These are phyloP conservation scores for Raja brachyura DNA, from an alignment of 2,113 vertebrate genomes.

Conservation along the genomic window DNA sequence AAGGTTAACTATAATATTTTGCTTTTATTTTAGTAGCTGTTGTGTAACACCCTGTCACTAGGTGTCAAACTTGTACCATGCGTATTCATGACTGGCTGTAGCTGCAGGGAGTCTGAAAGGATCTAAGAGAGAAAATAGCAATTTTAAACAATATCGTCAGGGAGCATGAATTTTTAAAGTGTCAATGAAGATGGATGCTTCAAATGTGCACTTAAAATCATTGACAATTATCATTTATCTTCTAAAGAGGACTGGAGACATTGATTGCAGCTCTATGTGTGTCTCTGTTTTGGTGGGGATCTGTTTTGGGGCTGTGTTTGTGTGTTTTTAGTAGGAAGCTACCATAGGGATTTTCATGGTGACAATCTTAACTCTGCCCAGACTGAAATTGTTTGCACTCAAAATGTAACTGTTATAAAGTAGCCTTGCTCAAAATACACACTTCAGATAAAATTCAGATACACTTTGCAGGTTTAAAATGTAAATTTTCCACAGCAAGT, in stretches of 20 bases:
- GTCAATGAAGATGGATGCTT: neutral
- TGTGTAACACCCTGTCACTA: neutral
- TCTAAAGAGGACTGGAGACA: neutral
- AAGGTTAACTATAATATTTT: neutral
- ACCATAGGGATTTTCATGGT: neutral
- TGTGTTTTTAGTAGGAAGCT: constrained; percentile 7
- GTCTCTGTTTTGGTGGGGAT: neutral
- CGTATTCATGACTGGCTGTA: neutral
- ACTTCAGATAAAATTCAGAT: neutral
- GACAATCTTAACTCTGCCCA: neutral
- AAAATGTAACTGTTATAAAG: neutral
- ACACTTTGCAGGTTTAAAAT: neutral
- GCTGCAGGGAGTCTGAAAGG: neutral
- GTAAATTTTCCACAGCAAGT: neutral
- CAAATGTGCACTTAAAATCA: constrained; percentile 31
- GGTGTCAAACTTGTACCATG: neutral
- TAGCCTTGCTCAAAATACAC: neutral
- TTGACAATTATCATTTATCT: constrained; percentile 35
- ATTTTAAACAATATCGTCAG: constrained; percentile 22
- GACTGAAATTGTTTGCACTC: neutral
- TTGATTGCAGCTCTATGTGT: constrained; percentile 7
- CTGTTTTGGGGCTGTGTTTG: constrained; percentile 2
- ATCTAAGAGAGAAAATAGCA: neutral
- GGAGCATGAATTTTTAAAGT: constrained; percentile 19
- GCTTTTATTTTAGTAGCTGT: neutral